phyloP scores from a whole-genome alignment of 2,888 invertebrate genomes.

The Parnassius orleans region DNA sequence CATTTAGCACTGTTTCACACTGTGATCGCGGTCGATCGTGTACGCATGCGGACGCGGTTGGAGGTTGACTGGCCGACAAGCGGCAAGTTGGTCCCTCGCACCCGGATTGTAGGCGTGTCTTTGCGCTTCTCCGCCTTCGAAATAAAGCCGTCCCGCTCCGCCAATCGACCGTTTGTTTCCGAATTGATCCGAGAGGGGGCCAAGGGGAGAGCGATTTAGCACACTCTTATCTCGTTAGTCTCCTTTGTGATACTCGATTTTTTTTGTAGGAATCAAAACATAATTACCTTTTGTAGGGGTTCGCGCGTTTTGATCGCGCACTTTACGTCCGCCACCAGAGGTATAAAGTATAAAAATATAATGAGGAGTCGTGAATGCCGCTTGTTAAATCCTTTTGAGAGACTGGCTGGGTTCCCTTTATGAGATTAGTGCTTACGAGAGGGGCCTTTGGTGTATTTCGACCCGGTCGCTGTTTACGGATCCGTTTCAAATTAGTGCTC shows the following conservation, averaged over 20 bases:
- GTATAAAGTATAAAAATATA: slow-evolving; percentile 80
- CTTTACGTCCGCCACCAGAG: slow-evolving; percentile 69
- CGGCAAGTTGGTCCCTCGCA: slow-evolving; percentile 49
- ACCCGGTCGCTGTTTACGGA: slow-evolving; percentile 50
- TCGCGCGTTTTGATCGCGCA: slow-evolving; percentile 79
- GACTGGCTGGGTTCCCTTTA: slow-evolving; percentile 61
- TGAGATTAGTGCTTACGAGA: slow-evolving; percentile 62
- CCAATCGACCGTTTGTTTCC: slow-evolving; percentile 71
- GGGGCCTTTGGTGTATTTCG: slow-evolving; percentile 53
- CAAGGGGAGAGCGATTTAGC: slow-evolving; percentile 75
- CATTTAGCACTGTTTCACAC: slow-evolving; percentile 73
- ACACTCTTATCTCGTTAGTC: slow-evolving; percentile 81
- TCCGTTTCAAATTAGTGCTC: slow-evolving; percentile 74
- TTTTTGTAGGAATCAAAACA: slow-evolving; percentile 79
- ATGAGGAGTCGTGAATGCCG: slow-evolving; percentile 75
- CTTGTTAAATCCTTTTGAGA: slow-evolving; percentile 80
- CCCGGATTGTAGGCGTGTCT: slow-evolving; percentile 44
- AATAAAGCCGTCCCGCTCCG: slow-evolving; percentile 59
- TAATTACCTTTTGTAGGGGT: slow-evolving; percentile 81
- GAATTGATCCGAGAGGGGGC: slow-evolving; percentile 75
- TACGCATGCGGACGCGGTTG: slow-evolving; percentile 78
- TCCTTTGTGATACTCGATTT: slow-evolving; percentile 80
- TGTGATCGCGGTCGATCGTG: slow-evolving; percentile 67
- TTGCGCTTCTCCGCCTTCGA: slow-evolving; percentile 35
- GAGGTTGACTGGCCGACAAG: slow-evolving; percentile 67